These are phyloP conservation scores for Equus przewalskii DNA, from an alignment of 2,113 vertebrate species.

Conservation along the genomic window DNA sequence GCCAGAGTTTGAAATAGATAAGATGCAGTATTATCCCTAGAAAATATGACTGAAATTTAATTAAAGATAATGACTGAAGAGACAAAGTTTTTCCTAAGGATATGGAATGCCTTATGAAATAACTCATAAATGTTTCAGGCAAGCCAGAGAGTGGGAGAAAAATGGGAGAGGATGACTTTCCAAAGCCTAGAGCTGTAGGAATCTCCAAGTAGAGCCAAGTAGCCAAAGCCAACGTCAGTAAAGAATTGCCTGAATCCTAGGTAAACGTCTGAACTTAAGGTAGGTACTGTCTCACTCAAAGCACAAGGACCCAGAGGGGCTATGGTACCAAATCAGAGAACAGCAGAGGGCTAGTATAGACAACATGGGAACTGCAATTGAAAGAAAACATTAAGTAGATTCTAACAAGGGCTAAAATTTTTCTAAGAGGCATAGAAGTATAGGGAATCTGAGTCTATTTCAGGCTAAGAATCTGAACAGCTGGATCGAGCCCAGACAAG, in stretches of 20 bases:
- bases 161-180: background rate
- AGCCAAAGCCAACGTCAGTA: background rate
- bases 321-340: background rate
- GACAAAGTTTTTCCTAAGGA: conserved; percentile 8
- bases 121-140: background rate
- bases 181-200: background rate
- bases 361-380: background rate
- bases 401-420: background rate
- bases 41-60: conserved; percentile 29
- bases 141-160: background rate
- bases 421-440: background rate
- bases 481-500: background rate
- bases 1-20: background rate
- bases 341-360: background rate
- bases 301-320: background rate
- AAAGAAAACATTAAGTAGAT: conserved; percentile 27
- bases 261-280: background rate
- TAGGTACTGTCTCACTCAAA: background rate
- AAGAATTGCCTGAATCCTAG: background rate
- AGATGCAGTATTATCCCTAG: background rate
- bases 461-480: conserved; percentile 22
- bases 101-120: conserved; percentile 16
- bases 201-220: background rate
- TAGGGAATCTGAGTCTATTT: background rate
- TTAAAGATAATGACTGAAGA: conserved; percentile 46